Evolutionary conservation across 64 coral and sea anemone species (phyloP), one percentile per base, ranked within the genome.

Genomic region (Pachyseris speciosa): DNA sequence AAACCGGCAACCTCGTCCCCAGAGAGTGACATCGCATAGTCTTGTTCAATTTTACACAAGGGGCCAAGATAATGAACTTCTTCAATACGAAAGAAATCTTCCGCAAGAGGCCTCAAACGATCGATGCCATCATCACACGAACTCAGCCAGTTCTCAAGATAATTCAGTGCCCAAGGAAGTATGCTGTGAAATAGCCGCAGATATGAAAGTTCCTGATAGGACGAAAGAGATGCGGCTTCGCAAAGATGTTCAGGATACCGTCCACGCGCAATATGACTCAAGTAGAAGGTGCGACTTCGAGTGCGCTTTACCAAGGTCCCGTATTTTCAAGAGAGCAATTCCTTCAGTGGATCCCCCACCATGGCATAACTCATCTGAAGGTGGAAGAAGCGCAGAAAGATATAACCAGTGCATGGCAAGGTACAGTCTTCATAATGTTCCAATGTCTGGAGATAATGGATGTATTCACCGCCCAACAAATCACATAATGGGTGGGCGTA

Each of bases 1-100:
- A 59, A 80, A 33, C 52, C 77, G 77, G 38, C 51, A 38, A 39
- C 77, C 77, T 60, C 77, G 77, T 55, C 77, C 52, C 26, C 77
- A 80, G 31, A 61, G 52, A 42, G 20, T 40, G 40, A 60, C 11
- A 40, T 3, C 50, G 1, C 4, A 80, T 20, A 52, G 61, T 22
- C 51, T 19, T 25, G 33, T 32, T 40, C 67, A 70, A 15, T 39
- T 80, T 12, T 5, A 61, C 17, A 7, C 22, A 37, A 36, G 33
- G 7, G 10, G 25, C 39, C 19, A 58, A 9, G 17, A 79, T 36
- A 51, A 26, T 7, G 42, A 37, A 8, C 5, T 5, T 22, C 0
- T 37, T 22, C 50, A 22, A 19, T 57, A 60, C 7, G 20, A 2
- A 34, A 37, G 36, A 8, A 20, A 25, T 57, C 77, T 0, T 3